Percentiles rank a stretch among this genome's conserved stretches.
Conservation (phyloP, 2,888 invertebrate genomes). For the Hirtodrosophila cameraria region DNA sequence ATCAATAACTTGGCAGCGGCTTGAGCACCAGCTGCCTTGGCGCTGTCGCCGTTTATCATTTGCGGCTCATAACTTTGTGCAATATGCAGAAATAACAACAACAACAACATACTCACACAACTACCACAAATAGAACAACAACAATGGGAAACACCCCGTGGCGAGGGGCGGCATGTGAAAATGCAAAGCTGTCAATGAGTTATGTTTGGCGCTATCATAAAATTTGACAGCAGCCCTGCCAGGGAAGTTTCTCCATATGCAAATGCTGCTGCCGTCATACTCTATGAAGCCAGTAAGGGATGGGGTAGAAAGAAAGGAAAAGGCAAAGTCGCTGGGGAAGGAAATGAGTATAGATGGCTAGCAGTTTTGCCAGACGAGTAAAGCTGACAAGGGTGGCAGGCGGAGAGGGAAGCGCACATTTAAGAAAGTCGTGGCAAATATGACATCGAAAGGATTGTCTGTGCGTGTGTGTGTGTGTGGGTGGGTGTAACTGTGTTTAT, state of each 20-base stretch:
- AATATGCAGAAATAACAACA: constrained; percentile 68
- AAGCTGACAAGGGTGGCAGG: constrained; percentile 34
- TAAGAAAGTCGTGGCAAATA: constrained; percentile 60
- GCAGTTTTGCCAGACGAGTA: background rate
- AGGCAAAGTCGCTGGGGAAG: background rate
- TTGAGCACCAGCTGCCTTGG: background rate
- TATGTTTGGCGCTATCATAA: constrained; percentile 81
- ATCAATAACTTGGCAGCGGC: constrained; percentile 53
- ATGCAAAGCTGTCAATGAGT: constrained; percentile 79
- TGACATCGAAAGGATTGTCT: constrained; percentile 64
- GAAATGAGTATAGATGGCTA: background rate
- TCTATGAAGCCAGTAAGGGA: constrained; percentile 4
- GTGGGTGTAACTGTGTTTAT: constrained; percentile 1
- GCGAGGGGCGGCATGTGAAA: constrained; percentile 67
- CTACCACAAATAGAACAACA: background rate
- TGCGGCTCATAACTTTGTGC: constrained; percentile 80
- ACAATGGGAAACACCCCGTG: constrained; percentile 37
- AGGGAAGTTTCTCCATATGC: constrained; percentile 68
- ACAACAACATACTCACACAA: constrained; percentile 2
- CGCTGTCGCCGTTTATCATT: constrained; percentile 70
- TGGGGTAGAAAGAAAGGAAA: too few species aligned
- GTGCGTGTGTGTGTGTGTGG: constrained; percentile 1
- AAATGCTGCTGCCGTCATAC: constrained; percentile 61
- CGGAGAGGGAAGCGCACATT: constrained; percentile 68
- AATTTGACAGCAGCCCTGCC: constrained; percentile 79